Evolutionary conservation across 2,797 vertebrate genomes (phyloP), one percentile per base, ranked within the genome.

Genomic region (Clangula hyemalis): DNA sequence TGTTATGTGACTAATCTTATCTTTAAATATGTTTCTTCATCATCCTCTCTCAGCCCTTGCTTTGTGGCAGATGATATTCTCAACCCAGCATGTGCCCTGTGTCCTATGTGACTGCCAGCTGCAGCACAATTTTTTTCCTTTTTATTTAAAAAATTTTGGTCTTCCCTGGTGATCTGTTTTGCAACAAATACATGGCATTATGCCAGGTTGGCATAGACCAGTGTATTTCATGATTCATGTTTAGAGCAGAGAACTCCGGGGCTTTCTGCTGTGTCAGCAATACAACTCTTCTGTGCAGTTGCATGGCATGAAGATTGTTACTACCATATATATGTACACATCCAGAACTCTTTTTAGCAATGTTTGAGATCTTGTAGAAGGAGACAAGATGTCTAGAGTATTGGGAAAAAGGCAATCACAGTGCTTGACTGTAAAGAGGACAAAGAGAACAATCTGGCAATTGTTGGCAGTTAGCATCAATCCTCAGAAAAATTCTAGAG

Each of bases 401-500:
- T 0, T 85, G 61, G 36, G 21, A 54, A 71, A 90, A 82, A 90
- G 47, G 16, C 77, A 94, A n/a, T 90, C 71, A 53, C 21, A 24
- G 13, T 68, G 25, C 49, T 82, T 61, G 64, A 76, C 36, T 92
- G 36, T 90, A 76, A 90, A 79, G 53, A 87, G 68, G 87, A 87
- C 68, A 82, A 85, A 94, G 57, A 88, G 62, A 90, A 81, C 34
- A 81, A 32, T 86, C 56, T 78, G 38, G 76, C 58, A 86, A 56
- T 72, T 81, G 41, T 19, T 88, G 85, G 84, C 85, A 86, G 41
- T 89, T 94, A 75, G 69, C 70, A 93, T 93, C 79, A 95, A 91
- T 87, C 82, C 61, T 77, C 39, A 38, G 43, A 87, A 91, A 93
- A 94, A 87, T 84, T 84, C 58, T 56, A 66, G 70, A 93, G 66